Evolutionary conservation across 2,113 vertebrate species (phyloP), one percentile per base, ranked within the genome.

Genomic region (Syngnathus floridae): DNA sequence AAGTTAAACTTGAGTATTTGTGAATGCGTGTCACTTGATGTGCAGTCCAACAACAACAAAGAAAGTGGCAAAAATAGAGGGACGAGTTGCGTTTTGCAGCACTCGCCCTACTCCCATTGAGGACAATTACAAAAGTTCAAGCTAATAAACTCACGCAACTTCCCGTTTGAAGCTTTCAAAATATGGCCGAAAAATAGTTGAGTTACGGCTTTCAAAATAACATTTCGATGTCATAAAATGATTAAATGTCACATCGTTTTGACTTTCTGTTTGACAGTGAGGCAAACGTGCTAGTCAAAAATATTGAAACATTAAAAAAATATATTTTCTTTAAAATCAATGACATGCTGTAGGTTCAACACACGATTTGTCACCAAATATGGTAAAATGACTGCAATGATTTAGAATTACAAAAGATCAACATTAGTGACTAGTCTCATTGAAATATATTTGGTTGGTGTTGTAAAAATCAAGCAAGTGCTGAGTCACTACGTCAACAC

Each of bases 1-100:
- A 51, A 10, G 36, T 59, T 38, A 2, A 12, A 40, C 19, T 40
- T 5, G 2, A 40, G 9, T 36, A 14, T 9, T 7, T 5, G 12
- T 1, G 19, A 40, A 21, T 6, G 37, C 5, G 19, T 21, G 35
- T 40, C 58, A 13, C 37, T 60, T 40, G 2, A n/a, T 14, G 19
- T 41, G 19, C 37, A 41, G 36, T 41, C 37, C 58, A 77, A 68
- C 48, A 64, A 49, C 26, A 75, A 67, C 72, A 73, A 73, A 74
- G 71, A 70, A 62, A 72, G 67, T 46, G 36, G 19, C 9, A 58
- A 4, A 37, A 46, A 62, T 66, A 59, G 69, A 70, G 68, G 61
- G 61, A 77, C 46, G 49, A 77, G 31, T 65, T 62, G 73, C 19
- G 19, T 60, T 60, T 41, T 60, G 41, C 58, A 13, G 58, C 10